Base-by-base conservation (phyloP, 1,140 invertebrate species). In the Ips typographus region DNA sequence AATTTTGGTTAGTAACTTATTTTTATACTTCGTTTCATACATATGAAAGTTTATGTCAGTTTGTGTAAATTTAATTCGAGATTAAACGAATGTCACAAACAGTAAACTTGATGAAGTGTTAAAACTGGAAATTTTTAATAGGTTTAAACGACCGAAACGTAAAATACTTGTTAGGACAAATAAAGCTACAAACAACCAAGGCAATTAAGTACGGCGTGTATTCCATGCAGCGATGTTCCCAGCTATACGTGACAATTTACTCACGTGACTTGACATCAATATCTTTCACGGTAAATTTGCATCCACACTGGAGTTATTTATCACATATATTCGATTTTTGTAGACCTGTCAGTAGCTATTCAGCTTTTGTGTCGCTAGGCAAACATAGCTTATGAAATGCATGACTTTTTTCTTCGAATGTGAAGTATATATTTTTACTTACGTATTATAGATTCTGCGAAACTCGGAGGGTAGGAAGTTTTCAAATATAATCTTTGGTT, bases 191-290 rank as follows among this genome's bases (percentile, higher is more conserved):
- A 22, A 49, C 44, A 22, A 49, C 44, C 6, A 36, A 52, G 52
- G 63, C 41, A 65, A 65, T 65, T 65, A 65, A 65, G 40, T 40
- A 8, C 56, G 52, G 51, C 63, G 36, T 65, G 44, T 65, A 65
- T 65, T 65, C 63, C 52, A 56, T 65, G 63, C 63, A 65, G 63
- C 53, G 39, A 40, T 56, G 63, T 65, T 65, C 51, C 53, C 51
- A 52, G 41, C 5, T 56, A 55, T 56, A 65, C 63, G 63, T 65
- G 63, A 65, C 63, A 65, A 65, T 65, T 65, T 65, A 65, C 51
- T 40, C 63, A 65, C 63, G 52, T 65, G 63, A 56, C 63, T 56
- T 65, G 52, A 65, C 63, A 65, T 65, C 63, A 65, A 65, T 65
- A 65, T 65, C 63, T 65, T 65, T 65, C 39, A 56, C 63, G 63